Base-by-base conservation (phyloP, 2,888 invertebrate species). In the Pomacea canaliculata region DNA sequence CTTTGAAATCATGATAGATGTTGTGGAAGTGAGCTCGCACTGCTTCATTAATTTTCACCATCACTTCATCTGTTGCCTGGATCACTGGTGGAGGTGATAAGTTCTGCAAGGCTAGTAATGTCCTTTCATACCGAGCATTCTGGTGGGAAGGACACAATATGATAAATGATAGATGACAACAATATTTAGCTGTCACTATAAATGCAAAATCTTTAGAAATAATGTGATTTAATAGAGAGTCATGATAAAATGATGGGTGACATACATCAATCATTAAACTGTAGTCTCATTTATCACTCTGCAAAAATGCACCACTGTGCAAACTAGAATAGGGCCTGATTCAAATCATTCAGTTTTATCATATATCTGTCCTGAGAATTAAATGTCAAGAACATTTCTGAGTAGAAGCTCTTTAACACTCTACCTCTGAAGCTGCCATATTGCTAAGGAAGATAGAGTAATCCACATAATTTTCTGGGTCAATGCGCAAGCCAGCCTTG, bases 371-470 rank as follows among this genome's bases (percentile, higher is more conserved):
- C 37, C 37, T 37, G 37, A 37, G 37, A 5, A 37, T 37, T 37
- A 37, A 37, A 37, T 37, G 37, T 37, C 37, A 37, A 37, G 1
- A 37, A 37, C 5, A 37, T 37, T 56, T 56, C 51, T 3, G 16
- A 16, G 51, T 7, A 16, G 51, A 56, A 13, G 51, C 10, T 51
- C 51, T 51, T 51, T 56, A 16, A 56, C 51, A 10, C 2, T 73
- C 63, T 56, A 71, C 83, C 78, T 83, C 83, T 12, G 80, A 78
- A 68, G 81, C 81, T 5, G 81, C 81, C 75, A 82, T 85, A 23
- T 80, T 78, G 37, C 85, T 86, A 68, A 89, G 78, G 83, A 89
- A 89, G 49, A 82, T 73, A 13, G 79, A 76, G 77, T 89, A 89
- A 74, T 86, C 84, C 62, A 89, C 85, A 59, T 78, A 83, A 69